Evolutionary conservation across 2,888 invertebrate genomes (phyloP).

Genomic region (Netelia virgata): DNA sequence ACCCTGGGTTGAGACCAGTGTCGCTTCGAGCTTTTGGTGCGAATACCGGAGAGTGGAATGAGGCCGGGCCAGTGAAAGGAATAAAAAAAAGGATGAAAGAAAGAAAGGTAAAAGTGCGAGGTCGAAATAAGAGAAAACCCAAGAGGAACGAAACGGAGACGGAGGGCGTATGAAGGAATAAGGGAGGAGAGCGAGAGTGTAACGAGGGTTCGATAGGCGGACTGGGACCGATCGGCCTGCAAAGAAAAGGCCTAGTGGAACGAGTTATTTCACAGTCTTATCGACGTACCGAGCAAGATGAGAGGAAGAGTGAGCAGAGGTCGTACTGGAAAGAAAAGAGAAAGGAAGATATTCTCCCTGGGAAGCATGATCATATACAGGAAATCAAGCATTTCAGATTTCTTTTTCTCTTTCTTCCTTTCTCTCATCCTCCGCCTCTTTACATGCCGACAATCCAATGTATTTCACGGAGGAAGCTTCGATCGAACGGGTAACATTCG

Average conservation of each 20-base stretch:
- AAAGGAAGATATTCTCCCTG: constrained; percentile 27
- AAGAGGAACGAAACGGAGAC: constrained; percentile 10
- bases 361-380: constrained; percentile 46
- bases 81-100: constrained; percentile 10
- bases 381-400: constrained; percentile 59
- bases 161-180: background rate
- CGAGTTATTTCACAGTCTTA: constrained; percentile 61
- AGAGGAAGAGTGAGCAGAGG: constrained; percentile 18
- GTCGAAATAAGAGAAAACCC: constrained; percentile 36
- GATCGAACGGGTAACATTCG: constrained; percentile 45
- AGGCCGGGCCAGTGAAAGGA: background rate
- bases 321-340: constrained; percentile 7
- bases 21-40: constrained; percentile 14
- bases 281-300: constrained; percentile 38
- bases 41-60: constrained; percentile 8
- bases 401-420: constrained; percentile 8
- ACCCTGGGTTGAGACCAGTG: background rate
- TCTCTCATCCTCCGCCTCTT: background rate
- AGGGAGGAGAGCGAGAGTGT: constrained; percentile 44
- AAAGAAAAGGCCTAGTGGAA: constrained; percentile 56
- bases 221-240: constrained; percentile 60
- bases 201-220: constrained; percentile 67
- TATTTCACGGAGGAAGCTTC: constrained; percentile 36
- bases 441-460: constrained; percentile 36
- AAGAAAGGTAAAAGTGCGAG: constrained; percentile 34